Conservation (phyloP, 2,113 vertebrate genomes). For the Meriones unguiculatus region DNA sequence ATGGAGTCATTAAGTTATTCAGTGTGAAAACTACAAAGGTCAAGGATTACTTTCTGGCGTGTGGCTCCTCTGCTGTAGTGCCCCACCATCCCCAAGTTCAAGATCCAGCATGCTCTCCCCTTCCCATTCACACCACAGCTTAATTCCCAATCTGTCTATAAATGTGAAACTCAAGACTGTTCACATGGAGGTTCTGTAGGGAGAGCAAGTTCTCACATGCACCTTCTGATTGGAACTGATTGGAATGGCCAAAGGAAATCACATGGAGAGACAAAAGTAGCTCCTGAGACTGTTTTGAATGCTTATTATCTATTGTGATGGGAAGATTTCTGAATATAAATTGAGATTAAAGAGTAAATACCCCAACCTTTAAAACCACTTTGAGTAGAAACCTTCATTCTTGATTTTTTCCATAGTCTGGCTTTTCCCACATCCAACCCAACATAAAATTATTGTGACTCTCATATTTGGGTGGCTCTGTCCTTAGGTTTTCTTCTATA, state of each 20-base stretch:
- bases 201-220: background rate
- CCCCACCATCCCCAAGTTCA: background rate
- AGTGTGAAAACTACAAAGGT: background rate
- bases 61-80: fast-evolving
- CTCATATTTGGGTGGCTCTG: background rate
- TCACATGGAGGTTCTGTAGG: background rate
- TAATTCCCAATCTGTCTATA: background rate
- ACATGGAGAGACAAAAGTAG: background rate
- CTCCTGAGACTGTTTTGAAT: background rate
- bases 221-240: too few species aligned
- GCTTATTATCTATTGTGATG: background rate
- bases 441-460: background rate
- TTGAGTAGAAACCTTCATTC: background rate
- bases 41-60: background rate
- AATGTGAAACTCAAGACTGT: background rate
- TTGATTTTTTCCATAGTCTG: background rate
- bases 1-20: background rate
- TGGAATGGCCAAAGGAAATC: background rate
- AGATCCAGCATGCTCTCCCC: background rate
- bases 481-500: background rate
- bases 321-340: background rate
- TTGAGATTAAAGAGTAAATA: background rate
- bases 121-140: background rate
- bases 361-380: background rate
- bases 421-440: background rate